Evolutionary conservation across 2,888 invertebrate species (phyloP).

Genomic region (Auanema sp.): DNA sequence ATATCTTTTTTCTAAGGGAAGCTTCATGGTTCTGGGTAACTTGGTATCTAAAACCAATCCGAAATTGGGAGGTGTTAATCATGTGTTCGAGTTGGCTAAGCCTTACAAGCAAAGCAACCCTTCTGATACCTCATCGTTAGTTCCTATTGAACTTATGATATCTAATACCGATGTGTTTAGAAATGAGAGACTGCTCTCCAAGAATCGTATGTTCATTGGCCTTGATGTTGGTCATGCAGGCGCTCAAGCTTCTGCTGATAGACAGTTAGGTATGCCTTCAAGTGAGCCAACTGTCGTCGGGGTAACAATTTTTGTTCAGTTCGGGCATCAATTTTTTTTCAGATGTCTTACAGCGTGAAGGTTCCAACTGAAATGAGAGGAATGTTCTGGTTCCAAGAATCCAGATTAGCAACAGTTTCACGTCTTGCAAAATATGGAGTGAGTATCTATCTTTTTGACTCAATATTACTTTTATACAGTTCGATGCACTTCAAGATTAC

Average conservation of each 20-base stretch:
- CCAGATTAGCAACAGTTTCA: conserved; percentile 21
- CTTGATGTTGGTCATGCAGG: conserved; percentile 43
- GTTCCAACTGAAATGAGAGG: conserved; percentile 21
- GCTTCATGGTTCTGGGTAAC: conserved; percentile 26
- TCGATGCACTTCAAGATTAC: conserved; percentile 21
- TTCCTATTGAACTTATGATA: too few relatives aligned
- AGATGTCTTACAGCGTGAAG: conserved; percentile 31
- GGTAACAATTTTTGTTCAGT: conserved; percentile 21
- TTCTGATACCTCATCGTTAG: too few relatives aligned
- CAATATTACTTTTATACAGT: conserved; percentile 4
- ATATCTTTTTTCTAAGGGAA: conserved; percentile 10
- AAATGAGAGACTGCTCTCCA: conserved; percentile 15
- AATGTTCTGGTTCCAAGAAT: conserved; percentile 28
- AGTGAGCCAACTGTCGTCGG: conserved; percentile 43
- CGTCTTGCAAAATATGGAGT: conserved; percentile 12
- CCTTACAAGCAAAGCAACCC: not conserved
- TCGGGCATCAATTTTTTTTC: not conserved
- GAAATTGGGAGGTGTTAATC: conserved; percentile 31
- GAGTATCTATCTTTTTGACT: not conserved
- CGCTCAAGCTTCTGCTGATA: conserved; percentile 32
- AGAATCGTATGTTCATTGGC: conserved; percentile 38
- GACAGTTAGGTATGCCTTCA: conserved; percentile 14
- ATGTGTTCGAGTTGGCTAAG: conserved; percentile 1
- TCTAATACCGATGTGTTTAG: too few relatives aligned
- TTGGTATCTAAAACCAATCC: conserved; percentile 31